These are phyloP conservation scores for Centropristis striata DNA, from an alignment of 2,113 vertebrate species.

Conservation along the genomic window DNA sequence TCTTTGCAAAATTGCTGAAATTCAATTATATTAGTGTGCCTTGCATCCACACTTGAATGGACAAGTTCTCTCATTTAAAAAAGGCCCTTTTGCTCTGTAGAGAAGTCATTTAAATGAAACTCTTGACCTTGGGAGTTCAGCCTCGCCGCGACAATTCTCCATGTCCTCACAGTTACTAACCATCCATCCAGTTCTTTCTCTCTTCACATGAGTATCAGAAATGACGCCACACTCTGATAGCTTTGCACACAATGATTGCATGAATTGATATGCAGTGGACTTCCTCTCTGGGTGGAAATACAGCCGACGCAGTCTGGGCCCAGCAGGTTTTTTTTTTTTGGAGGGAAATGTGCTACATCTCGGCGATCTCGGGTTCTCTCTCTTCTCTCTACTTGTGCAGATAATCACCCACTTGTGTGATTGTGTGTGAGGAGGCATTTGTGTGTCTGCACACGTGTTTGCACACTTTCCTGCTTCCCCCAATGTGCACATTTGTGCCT, in stretches of 20 bases:
- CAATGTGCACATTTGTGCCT: constrained; percentile 49
- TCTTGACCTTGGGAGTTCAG: constrained; percentile 43
- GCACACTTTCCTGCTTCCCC: constrained; percentile 44
- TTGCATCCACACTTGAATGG: constrained; percentile 11
- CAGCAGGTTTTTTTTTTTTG: constrained; percentile 40
- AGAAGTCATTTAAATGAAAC: constrained; percentile 30
- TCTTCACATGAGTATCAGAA: background rate
- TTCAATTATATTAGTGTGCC: constrained; percentile 3
- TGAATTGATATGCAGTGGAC: constrained; percentile 50
- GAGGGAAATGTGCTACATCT: constrained; percentile 60
- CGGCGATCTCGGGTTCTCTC: constrained; percentile 48
- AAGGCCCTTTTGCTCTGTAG: background rate
- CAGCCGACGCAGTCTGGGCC: constrained; percentile 47
- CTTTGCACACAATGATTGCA: constrained; percentile 27
- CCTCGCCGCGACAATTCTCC: background rate
- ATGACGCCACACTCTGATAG: constrained; percentile 1
- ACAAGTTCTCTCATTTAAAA: background rate
- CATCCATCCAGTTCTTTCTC: background rate
- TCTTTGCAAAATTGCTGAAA: constrained; percentile 25
- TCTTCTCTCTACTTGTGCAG: constrained; percentile 63
- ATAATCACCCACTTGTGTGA: constrained; percentile 74
- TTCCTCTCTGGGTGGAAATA: constrained; percentile 38
- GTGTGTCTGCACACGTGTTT: constrained; percentile 36
- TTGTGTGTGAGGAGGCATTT: constrained; percentile 57
- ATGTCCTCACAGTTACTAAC: background rate